Base-by-base conservation (phyloP, 2,888 invertebrate genomes). In the Eupithecia inturbata region DNA sequence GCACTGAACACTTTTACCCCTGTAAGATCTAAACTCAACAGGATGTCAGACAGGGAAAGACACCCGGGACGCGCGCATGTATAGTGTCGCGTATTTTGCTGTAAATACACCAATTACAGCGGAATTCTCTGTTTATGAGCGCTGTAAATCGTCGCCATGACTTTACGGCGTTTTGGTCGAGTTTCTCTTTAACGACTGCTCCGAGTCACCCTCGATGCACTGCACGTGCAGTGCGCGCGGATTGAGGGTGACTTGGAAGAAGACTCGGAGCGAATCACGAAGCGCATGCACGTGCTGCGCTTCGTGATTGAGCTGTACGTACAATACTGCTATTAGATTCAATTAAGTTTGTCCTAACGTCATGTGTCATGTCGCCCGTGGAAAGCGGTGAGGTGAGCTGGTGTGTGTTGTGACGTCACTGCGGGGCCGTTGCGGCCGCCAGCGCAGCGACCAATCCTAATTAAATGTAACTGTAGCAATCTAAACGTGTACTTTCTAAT, bases 391-490 rank as follows among this genome's bases (percentile, higher is more conserved):
- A 6, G 39, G 12, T 14, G 1, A 39, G 39, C 39, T 39, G n/a
- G n/a, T n/a, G n/a, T n/a, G n/a, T n/a, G n/a, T n/a, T n/a, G n/a
- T 67, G n/a, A 7, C 28, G 67, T 31, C 19, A 28, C 28, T 26
- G 14, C 14, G 22, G 14, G 57, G 16, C 68, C 22, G 68, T 2
- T 3, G 63, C 36, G 33, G 53, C 62, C 62, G 72, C 70, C 41
- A 14, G 31, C 39, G 69, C 60, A 12, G 41, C 57, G n/a, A 49
- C 73, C 71, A 70, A 72, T 75, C 66, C 68, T 74, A 71, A 73
- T 76, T 72, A 76, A 72, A 73, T 70, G 72, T 77, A 75, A 74
- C 76, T 73, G 74, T 78, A 63, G n/a, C n/a, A n/a, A n/a, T 72
- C 70, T 68, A 68, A 39, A 74, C 39, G 53, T 70, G 70, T 74